A percentile compares a stretch with the other conserved stretches of the same genome.
phyloP scores from a whole-genome alignment of 2,113 vertebrate genomes.

The Micronycteris hirsuta region DNA sequence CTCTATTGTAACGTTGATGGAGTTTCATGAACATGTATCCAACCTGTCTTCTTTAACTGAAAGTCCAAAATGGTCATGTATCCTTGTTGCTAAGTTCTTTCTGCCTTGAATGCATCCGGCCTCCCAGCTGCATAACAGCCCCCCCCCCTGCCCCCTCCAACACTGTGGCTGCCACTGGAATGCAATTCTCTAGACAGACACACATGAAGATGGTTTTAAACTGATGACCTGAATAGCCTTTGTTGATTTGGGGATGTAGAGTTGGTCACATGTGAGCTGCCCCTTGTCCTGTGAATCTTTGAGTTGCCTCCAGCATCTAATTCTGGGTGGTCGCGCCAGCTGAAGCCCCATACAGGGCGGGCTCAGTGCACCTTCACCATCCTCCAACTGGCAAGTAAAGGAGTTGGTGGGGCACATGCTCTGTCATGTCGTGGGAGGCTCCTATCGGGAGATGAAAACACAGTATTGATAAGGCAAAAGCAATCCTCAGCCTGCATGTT shows the following conservation, averaged over 20 bases:
- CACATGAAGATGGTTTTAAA: background rate
- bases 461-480: background rate
- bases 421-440: background rate
- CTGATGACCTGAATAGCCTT: background rate
- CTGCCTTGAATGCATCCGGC: background rate
- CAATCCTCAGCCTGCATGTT: background rate
- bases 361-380: background rate
- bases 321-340: accelerated
- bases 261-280: background rate
- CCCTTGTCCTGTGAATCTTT: background rate
- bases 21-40: background rate
- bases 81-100: background rate
- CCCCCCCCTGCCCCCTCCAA: too few relatives aligned
- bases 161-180: background rate
- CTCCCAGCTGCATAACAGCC: background rate
- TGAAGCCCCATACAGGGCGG: background rate
- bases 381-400: background rate
- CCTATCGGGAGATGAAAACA: background rate
- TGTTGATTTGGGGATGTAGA: background rate
- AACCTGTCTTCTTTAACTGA: background rate
- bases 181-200: background rate
- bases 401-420: background rate
- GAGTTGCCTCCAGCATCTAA: background rate
- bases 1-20: background rate
- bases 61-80: too few relatives aligned